phyloP scores from a whole-genome alignment of 2,888 invertebrate species.

The Diaphora mendica region DNA sequence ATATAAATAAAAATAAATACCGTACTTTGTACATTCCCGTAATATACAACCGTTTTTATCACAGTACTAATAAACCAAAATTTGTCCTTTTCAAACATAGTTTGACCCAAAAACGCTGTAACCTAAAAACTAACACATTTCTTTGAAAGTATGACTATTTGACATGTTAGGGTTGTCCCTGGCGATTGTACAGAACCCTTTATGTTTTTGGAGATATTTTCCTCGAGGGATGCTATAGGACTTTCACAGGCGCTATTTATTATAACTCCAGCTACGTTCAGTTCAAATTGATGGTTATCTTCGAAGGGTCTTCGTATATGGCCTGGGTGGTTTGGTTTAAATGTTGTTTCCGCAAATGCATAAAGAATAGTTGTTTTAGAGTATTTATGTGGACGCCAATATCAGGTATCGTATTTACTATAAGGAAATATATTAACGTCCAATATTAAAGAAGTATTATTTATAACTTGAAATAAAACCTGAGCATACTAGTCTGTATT shows the following conservation, averaged over 20 bases:
- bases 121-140: slow-evolving; percentile 41
- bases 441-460: too few species aligned
- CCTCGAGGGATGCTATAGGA: slow-evolving; percentile 43
- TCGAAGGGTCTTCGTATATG: slow-evolving; percentile 17
- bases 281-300: slow-evolving; percentile 44
- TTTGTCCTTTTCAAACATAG: slow-evolving; percentile 19
- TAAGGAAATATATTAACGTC: background rate
- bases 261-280: slow-evolving; percentile 42
- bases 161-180: slow-evolving; percentile 50
- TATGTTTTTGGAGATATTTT: slow-evolving; percentile 52
- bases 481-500: too few species aligned
- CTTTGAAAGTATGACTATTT: slow-evolving; percentile 47
- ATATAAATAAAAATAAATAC: background rate
- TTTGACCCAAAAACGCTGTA: slow-evolving; percentile 39
- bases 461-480: too few species aligned
- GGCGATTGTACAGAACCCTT: slow-evolving; percentile 40
- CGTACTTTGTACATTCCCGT: background rate
- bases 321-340: slow-evolving; percentile 15
- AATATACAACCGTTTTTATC: background rate
- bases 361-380: background rate
- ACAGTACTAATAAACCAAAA: background rate
- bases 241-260: slow-evolving; percentile 46
- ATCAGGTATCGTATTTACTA: background rate
- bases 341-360: slow-evolving; percentile 4
- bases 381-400: background rate